Conservation (phyloP, 2,888 invertebrate species). For the Hirtodrosophila confusa region DNA sequence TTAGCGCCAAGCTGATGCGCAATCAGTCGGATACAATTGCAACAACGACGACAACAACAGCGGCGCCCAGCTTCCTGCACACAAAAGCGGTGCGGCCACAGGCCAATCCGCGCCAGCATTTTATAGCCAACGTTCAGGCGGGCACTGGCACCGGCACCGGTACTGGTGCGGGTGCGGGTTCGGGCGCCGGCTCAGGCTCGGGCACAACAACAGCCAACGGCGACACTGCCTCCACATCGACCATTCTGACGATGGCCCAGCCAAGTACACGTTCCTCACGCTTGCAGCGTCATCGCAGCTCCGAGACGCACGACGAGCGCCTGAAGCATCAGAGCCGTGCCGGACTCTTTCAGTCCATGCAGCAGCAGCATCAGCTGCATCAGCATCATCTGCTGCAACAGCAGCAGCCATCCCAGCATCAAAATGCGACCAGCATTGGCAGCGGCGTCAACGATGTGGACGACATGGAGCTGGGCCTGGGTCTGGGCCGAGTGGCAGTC, state of each 20-base stretch:
- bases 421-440: constrained; percentile 60
- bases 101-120: constrained; percentile 55
- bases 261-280: constrained; percentile 73
- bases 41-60: constrained; percentile 32
- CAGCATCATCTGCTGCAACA: constrained; percentile 63
- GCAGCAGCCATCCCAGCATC: constrained; percentile 37
- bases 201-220: constrained; percentile 4
- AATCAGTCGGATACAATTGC: constrained; percentile 79
- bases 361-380: constrained; percentile 71
- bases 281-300: constrained; percentile 83
- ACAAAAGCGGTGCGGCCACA: constrained; percentile 58
- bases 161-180: too few species aligned
- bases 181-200: neutral
- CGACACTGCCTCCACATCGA: constrained; percentile 25
- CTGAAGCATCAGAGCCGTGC: constrained; percentile 78
- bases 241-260: constrained; percentile 45
- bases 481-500: constrained; percentile 62
- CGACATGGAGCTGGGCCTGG: constrained; percentile 72
- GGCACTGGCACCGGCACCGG: neutral
- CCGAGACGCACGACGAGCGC: constrained; percentile 83
- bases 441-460: constrained; percentile 62
- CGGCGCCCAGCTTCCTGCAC: constrained; percentile 72
- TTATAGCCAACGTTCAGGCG: constrained; percentile 36
- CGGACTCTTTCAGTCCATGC: constrained; percentile 76
- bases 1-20: constrained; percentile 72